Evolutionary conservation across 2,797 vertebrate species (phyloP).

Genomic region (Enteromius fasciolatus): DNA sequence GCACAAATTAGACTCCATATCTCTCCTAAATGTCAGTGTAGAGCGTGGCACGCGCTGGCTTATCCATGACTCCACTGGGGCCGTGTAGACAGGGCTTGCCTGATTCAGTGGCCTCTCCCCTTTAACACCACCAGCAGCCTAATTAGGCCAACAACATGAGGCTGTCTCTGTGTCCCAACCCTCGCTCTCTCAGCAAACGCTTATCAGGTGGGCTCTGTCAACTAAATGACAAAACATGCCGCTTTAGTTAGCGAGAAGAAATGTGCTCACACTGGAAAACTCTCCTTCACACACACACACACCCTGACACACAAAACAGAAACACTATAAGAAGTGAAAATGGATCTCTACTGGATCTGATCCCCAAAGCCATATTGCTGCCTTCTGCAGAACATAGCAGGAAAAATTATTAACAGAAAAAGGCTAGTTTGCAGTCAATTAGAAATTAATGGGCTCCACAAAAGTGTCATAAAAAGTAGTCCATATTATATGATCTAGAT

Average conservation of each 20-base stretch:
- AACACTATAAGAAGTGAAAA: conserved; percentile 2
- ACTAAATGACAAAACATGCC: conserved; percentile 23
- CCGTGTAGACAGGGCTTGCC: conserved; percentile 11
- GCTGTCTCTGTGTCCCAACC: conserved; percentile 84
- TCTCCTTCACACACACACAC: background rate
- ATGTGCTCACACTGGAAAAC: background rate
- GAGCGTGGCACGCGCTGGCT: conserved; percentile 21
- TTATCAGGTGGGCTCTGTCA: conserved; percentile 13
- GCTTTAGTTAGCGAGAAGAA: conserved; percentile 12
- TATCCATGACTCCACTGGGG: conserved; percentile 30
- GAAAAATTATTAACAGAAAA: background rate
- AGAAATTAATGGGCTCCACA: background rate
- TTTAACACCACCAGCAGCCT: conserved; percentile 71
- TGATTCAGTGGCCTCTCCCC: conserved; percentile 59
- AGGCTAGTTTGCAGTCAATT: background rate
- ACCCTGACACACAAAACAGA: conserved; percentile 32
- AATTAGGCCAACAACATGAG: conserved; percentile 87
- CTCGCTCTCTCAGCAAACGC: background rate
- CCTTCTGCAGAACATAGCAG: background rate
- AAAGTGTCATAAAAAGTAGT: background rate
- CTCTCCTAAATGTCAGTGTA: conserved; percentile 73
- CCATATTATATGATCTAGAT: background rate
- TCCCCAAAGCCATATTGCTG: background rate
- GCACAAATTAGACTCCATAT: conserved; percentile 68
- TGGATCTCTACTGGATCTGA: background rate